A percentile compares a stretch with the other conserved stretches of the same genome.
Conservation (phyloP, 2,888 invertebrate genomes). For the Aspidiotus destructor region DNA sequence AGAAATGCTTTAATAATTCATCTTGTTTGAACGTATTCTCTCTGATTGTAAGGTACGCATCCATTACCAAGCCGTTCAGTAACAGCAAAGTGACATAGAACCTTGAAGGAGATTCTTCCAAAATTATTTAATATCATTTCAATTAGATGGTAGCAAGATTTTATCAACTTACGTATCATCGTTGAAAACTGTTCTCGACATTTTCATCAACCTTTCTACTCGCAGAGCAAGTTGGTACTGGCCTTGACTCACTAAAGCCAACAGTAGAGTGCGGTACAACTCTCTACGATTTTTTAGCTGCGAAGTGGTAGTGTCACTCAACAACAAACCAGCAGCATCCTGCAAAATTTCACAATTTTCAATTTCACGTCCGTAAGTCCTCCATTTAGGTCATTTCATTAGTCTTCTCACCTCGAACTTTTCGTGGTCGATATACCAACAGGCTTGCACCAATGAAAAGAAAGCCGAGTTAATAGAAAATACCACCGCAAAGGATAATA, state of each 20-base stretch:
- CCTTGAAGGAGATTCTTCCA: neutral
- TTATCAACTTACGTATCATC: slow-evolving; percentile 11
- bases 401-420: slow-evolving; percentile 58
- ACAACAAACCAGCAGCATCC: slow-evolving; percentile 19
- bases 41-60: slow-evolving; percentile 13
- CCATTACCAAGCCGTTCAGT: slow-evolving; percentile 22
- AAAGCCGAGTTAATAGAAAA: slow-evolving; percentile 5
- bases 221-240: slow-evolving; percentile 19
- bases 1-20: slow-evolving; percentile 14
- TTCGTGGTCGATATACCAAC: slow-evolving; percentile 82
- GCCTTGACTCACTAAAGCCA: slow-evolving; percentile 17
- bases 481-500: slow-evolving; percentile 20
- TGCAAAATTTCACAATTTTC: neutral
- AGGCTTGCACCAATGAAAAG: slow-evolving; percentile 45
- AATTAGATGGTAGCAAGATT: neutral
- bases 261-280: slow-evolving; percentile 16
- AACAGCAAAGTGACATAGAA: slow-evolving; percentile 23
- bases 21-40: slow-evolving; percentile 1
- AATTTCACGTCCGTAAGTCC: neutral
- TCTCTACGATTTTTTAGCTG: slow-evolving; percentile 6
- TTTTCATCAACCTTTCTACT: slow-evolving; percentile 12
- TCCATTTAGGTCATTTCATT: neutral
- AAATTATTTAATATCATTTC: neutral
- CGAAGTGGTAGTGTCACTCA: neutral
- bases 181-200: slow-evolving; percentile 6